phyloP scores from a whole-genome alignment of 2,113 vertebrate genomes.

The Amphiprion percula region DNA sequence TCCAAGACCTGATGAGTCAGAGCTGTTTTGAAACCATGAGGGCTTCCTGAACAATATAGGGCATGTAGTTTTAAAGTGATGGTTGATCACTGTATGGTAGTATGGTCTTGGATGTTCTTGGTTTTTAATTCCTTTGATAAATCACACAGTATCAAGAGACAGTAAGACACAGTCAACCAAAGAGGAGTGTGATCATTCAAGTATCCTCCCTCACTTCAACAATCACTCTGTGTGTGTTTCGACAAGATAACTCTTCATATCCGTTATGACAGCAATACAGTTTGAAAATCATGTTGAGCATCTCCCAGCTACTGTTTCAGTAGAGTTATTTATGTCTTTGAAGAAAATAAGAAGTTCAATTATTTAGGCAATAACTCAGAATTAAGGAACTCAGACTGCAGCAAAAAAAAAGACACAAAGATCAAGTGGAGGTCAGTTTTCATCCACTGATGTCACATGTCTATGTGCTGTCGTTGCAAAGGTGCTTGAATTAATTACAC shows the following conservation, averaged over 20 bases:
- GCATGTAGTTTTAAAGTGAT: too few relatives aligned
- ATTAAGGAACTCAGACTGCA: neutral
- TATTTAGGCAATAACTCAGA: neutral
- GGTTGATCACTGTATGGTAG: too few relatives aligned
- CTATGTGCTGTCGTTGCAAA: too few relatives aligned
- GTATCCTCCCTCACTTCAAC: neutral
- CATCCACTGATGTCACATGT: neutral
- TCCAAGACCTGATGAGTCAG: too few relatives aligned
- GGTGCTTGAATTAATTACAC: neutral
- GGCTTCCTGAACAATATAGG: too few relatives aligned
- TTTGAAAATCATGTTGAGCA: neutral
- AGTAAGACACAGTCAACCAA: neutral
- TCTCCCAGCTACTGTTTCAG: neutral
- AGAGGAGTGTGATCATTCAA: neutral
- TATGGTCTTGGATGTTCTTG: too few relatives aligned
- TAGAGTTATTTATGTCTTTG: too few relatives aligned
- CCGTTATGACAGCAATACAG: neutral
- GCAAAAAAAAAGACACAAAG: neutral
- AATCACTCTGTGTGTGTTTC: neutral
- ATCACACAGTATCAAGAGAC: neutral
- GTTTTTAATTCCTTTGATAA: neutral
- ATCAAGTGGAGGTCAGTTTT: constrained; percentile 14
- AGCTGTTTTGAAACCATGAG: too few relatives aligned
- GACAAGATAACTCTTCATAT: neutral
- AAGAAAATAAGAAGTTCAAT: neutral